Evolutionary conservation across 2,797 vertebrate genomes (phyloP).

Genomic region (Ctenochaetus hawaiiensis): DNA sequence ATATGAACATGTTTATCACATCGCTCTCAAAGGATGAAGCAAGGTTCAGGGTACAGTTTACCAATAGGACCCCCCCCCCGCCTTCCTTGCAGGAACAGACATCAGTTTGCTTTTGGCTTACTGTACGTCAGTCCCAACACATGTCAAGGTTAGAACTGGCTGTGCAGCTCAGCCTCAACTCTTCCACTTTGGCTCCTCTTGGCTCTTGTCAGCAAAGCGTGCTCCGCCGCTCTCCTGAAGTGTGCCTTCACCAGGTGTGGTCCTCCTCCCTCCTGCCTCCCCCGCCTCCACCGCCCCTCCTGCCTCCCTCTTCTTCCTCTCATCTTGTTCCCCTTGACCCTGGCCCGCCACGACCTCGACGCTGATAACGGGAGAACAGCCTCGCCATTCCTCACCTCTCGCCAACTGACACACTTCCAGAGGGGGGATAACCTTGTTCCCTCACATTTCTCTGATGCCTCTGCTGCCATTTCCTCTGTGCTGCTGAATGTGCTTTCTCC

Average conservation of each 20-base stretch:
- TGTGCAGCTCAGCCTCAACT: slow-evolving; percentile 64
- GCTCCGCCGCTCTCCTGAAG: slow-evolving; percentile 83
- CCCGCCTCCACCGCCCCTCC: slow-evolving; percentile 17
- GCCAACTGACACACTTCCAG: slow-evolving; percentile 82
- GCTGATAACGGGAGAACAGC: slow-evolving; percentile 75
- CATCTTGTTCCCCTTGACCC: slow-evolving; percentile 83
- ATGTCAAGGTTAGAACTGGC: slow-evolving; percentile 78
- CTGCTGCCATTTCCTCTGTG: slow-evolving; percentile 53
- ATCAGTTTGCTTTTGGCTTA: slow-evolving; percentile 27
- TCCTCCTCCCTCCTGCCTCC: slow-evolving; percentile 58
- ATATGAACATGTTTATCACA: not conserved
- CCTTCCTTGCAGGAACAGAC: not conserved
- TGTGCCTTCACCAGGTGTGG: slow-evolving; percentile 86
- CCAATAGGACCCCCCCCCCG: too few relatives aligned
- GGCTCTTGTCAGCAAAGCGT: slow-evolving; percentile 45
- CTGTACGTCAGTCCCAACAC: slow-evolving; percentile 68
- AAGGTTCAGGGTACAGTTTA: not conserved
- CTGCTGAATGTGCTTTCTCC: slow-evolving; percentile 34
- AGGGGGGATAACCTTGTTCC: slow-evolving; percentile 75
- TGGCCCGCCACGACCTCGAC: slow-evolving; percentile 71
- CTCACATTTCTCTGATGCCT: slow-evolving; percentile 65
- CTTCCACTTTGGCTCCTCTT: slow-evolving; percentile 42
- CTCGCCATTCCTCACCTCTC: slow-evolving; percentile 73
- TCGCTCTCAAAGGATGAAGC: not conserved
- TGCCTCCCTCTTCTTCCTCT: slow-evolving; percentile 55